Base-by-base conservation (phyloP, 2,797 vertebrate species). In the Pterois miles region DNA sequence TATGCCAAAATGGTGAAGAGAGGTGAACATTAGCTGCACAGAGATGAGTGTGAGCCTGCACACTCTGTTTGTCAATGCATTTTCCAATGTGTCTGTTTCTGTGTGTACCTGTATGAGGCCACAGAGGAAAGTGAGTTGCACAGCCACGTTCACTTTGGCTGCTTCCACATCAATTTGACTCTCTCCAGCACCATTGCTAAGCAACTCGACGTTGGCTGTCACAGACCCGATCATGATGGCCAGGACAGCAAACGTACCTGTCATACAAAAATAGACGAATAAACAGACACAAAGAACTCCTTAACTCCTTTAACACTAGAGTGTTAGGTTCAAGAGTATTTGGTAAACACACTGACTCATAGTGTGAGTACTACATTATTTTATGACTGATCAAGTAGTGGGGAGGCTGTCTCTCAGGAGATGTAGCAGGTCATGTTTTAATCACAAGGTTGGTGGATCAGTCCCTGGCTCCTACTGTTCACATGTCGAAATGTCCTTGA, bases 221-320 rank as follows among this genome's bases (percentile, higher is more conserved):
- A 96, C 95, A 0, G 94, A 94, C 0, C 97, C 96, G 65, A 97
- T 94, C 96, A 97, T 97, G 88, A 97, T 93, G 85, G 96, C 96
- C 73, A 98, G 94, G 43, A 97, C 93, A 7, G 96, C 95, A 92
- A 97, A 97, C 0, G 95, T 96, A 70, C 97, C 97, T 97, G 76
- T 76, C 6, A 12, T 56, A 79, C 34, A 62, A 8, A 57, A 57
- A 70, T 36, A 80, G 46, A 82, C 53, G 68, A 31, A 53, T 10
- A 57, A 57, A 70, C 40, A 80, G 46, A 82, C 53, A 71, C 34
- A 53, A 9, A 38, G n/a, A 71, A 40, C 5, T 31, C 2, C 27
- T 16, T 57, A 34, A 80, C 33, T 73, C 6, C 13, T 29, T 33
- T 46, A 40, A 43, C 9, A 6, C 16, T 43, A 3, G 13, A 63